Evolutionary conservation across 2,888 invertebrate genomes (phyloP).

Genomic region (Pseudoips prasinana): DNA sequence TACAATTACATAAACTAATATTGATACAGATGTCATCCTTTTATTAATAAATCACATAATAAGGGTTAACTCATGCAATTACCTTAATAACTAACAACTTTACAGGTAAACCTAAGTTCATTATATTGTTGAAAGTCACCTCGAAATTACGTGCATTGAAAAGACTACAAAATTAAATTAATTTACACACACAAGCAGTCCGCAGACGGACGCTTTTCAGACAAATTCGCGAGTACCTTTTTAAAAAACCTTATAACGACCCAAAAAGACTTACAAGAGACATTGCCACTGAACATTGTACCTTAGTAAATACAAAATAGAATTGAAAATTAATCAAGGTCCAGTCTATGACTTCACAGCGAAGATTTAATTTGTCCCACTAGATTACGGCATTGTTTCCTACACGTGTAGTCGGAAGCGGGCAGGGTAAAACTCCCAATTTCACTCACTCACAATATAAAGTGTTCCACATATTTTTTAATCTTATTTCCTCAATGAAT

Average conservation of each 20-base stretch:
- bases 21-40: no score
- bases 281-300: constrained; percentile 3
- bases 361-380: constrained; percentile 54
- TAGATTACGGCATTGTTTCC: constrained; percentile 55
- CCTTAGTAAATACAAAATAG: accelerated
- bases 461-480: constrained; percentile 39
- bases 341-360: constrained; percentile 17
- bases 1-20: no score
- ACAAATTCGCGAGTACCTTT: constrained; percentile 20
- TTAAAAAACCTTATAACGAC: constrained; percentile 21
- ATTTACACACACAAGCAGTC: neutral
- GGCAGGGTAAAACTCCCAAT: constrained; percentile 50
- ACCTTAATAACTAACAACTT: no score
- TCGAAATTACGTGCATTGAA: neutral
- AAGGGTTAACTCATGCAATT: no score
- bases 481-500: constrained; percentile 50
- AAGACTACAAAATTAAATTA: neutral
- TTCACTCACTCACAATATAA: constrained; percentile 37
- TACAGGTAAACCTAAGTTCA: no score
- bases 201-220: constrained; percentile 8
- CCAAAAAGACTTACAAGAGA: constrained; percentile 8
- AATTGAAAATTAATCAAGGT: constrained; percentile 5
- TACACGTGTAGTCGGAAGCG: constrained; percentile 42
- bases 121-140: no score
- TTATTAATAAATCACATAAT: no score